phyloP scores from a whole-genome alignment of 2,797 vertebrate genomes.

The Fistularia commersonii region DNA sequence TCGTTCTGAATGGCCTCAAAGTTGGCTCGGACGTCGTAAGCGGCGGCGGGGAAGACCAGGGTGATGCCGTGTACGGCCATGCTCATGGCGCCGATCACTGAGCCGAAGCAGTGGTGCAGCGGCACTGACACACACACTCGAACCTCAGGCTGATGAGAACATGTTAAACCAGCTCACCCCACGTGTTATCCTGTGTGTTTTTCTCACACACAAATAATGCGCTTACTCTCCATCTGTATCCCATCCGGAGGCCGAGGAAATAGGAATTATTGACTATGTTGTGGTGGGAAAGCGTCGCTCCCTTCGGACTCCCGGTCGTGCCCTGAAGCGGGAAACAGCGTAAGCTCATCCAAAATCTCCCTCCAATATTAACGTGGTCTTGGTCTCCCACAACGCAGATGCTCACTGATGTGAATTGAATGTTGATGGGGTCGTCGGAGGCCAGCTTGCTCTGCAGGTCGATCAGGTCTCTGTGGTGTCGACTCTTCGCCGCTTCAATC shows the following conservation, averaged over 20 bases:
- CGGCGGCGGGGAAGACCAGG: slow-evolving; percentile 75
- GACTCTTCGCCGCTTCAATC: slow-evolving; percentile 77
- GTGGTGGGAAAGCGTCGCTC: slow-evolving; percentile 72
- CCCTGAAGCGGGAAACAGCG: slow-evolving; percentile 72
- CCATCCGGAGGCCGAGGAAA: slow-evolving; percentile 69
- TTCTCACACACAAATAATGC: neutral
- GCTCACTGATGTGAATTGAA: slow-evolving; percentile 91
- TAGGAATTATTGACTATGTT: slow-evolving; percentile 84
- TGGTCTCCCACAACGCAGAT: neutral
- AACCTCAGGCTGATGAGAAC: slow-evolving; percentile 49
- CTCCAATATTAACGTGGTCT: neutral
- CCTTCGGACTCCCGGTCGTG: slow-evolving; percentile 88
- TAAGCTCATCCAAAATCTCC: neutral
- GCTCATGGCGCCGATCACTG: slow-evolving; percentile 76
- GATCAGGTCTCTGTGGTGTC: slow-evolving; percentile 70
- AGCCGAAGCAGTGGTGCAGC: slow-evolving; percentile 86
- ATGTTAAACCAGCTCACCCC: neutral
- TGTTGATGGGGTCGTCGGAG: slow-evolving; percentile 84
- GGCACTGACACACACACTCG: slow-evolving; percentile 73
- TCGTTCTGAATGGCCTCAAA: slow-evolving; percentile 81
- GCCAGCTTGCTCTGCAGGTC: slow-evolving; percentile 75
- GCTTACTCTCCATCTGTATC: slow-evolving; percentile 66
- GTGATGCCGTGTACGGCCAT: slow-evolving; percentile 77
- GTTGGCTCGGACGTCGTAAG: slow-evolving; percentile 72
- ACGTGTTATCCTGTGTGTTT: neutral